These are phyloP conservation scores for Gonioctena quinquepunctata DNA, from an alignment of 1,140 invertebrate species.

Conservation along the genomic window DNA sequence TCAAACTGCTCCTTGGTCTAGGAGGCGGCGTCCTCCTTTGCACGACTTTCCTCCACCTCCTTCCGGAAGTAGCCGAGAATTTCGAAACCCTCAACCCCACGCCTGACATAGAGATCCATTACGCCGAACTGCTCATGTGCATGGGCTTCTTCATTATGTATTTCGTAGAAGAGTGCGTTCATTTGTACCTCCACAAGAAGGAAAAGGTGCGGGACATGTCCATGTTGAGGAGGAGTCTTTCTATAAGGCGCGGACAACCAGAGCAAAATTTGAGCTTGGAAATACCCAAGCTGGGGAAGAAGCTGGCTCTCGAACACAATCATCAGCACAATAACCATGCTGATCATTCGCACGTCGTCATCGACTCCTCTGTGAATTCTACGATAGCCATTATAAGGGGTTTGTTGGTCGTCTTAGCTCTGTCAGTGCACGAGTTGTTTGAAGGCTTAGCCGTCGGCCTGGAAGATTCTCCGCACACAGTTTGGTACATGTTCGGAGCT, in stretches of 20 bases:
- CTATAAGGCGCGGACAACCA: conserved; percentile 45
- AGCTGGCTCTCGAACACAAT: neutral
- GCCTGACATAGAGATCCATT: conserved; percentile 62
- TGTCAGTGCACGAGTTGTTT: conserved; percentile 89
- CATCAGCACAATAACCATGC: neutral
- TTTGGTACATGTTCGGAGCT: conserved; percentile 66
- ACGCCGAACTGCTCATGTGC: conserved; percentile 74
- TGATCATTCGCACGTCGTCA: conserved; percentile 45
- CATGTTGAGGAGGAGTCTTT: conserved; percentile 38
- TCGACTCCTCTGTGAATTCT: conserved; percentile 62
- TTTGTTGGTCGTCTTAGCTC: conserved; percentile 79
- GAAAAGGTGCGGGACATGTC: conserved; percentile 47
- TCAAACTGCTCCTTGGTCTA: conserved; percentile 75
- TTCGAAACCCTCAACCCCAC: conserved; percentile 63
- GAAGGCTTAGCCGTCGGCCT: conserved; percentile 90
- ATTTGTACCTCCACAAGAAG: conserved; percentile 65
- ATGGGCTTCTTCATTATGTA: conserved; percentile 84
- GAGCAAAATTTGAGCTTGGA: neutral
- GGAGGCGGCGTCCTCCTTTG: conserved; percentile 89
- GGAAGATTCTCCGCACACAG: conserved; percentile 67
- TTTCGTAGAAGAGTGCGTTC: conserved; percentile 80
- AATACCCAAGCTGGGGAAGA: conserved; percentile 17
- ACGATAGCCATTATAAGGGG: conserved; percentile 72
- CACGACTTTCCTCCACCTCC: conserved; percentile 86
- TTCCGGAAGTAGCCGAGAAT: conserved; percentile 83